Percentiles rank a stretch among this genome's conserved stretches.
phyloP scores from a whole-genome alignment of 1,140 invertebrate species.

The Drosophila orosa region DNA sequence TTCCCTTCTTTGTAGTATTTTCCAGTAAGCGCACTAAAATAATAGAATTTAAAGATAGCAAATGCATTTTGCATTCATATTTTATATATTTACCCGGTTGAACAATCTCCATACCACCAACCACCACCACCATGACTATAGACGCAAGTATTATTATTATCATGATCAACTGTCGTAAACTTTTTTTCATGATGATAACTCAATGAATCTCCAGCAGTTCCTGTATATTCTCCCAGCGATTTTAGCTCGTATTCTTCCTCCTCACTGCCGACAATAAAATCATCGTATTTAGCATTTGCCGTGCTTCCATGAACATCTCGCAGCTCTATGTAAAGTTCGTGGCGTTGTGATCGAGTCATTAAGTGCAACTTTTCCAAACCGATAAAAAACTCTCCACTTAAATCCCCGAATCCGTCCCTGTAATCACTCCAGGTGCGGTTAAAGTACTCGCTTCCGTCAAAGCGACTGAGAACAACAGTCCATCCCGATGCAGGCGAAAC shows the following conservation, averaged over 20 bases:
- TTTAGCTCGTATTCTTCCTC: constrained; percentile 87
- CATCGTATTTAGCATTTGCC: constrained; percentile 86
- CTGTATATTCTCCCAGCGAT: constrained; percentile 87
- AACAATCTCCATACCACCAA: constrained; percentile 85
- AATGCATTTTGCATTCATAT: too few species aligned
- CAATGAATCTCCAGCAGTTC: constrained; percentile 88
- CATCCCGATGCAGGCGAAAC: constrained; percentile 79
- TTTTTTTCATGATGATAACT: constrained; percentile 87
- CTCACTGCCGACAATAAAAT: constrained; percentile 87
- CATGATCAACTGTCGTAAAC: constrained; percentile 88
- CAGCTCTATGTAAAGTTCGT: constrained; percentile 87
- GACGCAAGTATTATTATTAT: constrained; percentile 86
- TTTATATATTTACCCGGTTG: constrained; percentile 6
- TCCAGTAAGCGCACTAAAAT: constrained; percentile 8
- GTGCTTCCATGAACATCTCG: constrained; percentile 85
- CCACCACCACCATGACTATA: constrained; percentile 86
- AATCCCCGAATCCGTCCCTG: constrained; percentile 86
- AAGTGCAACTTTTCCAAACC: constrained; percentile 86
- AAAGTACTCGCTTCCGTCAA: constrained; percentile 68
- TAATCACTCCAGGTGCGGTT: constrained; percentile 74
- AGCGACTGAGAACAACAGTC: constrained; percentile 87
- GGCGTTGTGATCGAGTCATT: constrained; percentile 85
- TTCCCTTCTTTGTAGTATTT: constrained; percentile 9
- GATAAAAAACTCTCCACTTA: constrained; percentile 86
- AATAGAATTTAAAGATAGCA: neutral